These are phyloP conservation scores for Alsophila aescularia DNA, from an alignment of 2,888 invertebrate species.

Conservation along the genomic window DNA sequence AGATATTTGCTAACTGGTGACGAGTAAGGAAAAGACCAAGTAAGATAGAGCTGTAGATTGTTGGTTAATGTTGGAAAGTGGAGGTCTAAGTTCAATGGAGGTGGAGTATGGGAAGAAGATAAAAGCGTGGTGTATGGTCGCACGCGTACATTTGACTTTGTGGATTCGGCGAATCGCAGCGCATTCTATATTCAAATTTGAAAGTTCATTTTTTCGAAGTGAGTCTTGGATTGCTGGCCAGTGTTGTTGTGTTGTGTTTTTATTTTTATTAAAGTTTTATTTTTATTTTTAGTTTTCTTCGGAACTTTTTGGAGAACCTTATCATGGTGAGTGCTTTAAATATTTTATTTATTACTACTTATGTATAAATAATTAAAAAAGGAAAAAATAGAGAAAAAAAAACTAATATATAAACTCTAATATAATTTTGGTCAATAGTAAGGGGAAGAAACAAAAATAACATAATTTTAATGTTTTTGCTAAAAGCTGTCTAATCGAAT, in stretches of 20 bases:
- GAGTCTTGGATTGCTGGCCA: slow-evolving; percentile 37
- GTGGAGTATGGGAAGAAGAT: slow-evolving; percentile 55
- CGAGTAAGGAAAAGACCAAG: slow-evolving; percentile 8
- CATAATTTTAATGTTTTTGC: too few relatives aligned
- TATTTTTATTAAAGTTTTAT: slow-evolving; percentile 31
- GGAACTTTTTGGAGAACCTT: slow-evolving; percentile 40
- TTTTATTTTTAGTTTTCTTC: slow-evolving; percentile 42
- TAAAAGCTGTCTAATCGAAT: too few relatives aligned
- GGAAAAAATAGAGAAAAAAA: too few relatives aligned
- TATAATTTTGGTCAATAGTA: too few relatives aligned
- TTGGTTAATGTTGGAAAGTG: neutral
- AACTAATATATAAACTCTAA: too few relatives aligned
- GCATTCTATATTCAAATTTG: slow-evolving; percentile 46
- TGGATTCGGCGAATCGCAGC: slow-evolving; percentile 46
- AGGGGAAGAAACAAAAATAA: too few relatives aligned
- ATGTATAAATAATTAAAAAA: too few relatives aligned
- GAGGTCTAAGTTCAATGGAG: slow-evolving; percentile 51
- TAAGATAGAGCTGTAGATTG: neutral
- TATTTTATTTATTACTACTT: too few relatives aligned
- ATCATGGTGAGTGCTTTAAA: slow-evolving; percentile 47
- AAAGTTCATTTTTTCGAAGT: slow-evolving; percentile 41
- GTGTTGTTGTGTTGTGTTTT: slow-evolving; percentile 48
- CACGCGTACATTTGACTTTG: slow-evolving; percentile 63
- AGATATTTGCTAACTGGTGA: slow-evolving; percentile 7
- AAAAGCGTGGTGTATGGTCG: slow-evolving; percentile 65